Percentiles rank a stretch among this genome's conserved stretches.
These are phyloP conservation scores for Cosmopolites sordidus DNA, from an alignment of 2,888 invertebrate species.

Conservation along the genomic window DNA sequence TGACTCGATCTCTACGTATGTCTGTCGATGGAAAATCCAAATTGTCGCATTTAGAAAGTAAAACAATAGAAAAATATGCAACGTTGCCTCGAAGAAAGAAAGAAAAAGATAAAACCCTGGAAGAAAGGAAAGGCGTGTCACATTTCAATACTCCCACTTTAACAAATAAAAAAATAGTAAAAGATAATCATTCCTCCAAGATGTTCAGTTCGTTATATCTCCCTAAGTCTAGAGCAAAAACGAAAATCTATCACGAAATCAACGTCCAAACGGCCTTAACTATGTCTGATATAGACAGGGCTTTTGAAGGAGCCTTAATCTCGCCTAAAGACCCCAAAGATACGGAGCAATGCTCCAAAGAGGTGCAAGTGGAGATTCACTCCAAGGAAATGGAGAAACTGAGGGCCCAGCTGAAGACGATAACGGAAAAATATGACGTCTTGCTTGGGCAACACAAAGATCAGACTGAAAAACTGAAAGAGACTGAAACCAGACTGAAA, in stretches of 20 bases:
- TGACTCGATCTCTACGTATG: conserved; percentile 45
- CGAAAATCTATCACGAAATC: conserved; percentile 77
- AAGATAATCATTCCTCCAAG: conserved; percentile 23
- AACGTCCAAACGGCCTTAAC: conserved; percentile 73
- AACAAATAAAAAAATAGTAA: conserved; percentile 26
- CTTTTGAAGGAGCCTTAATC: conserved; percentile 58
- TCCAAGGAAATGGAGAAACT: conserved; percentile 62
- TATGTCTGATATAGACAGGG: conserved; percentile 67
- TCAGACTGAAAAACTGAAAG: conserved; percentile 49
- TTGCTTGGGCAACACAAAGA: conserved; percentile 49
- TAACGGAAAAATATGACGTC: conserved; percentile 59
- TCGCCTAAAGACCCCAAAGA: conserved; percentile 39
- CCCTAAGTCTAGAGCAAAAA: conserved; percentile 51
- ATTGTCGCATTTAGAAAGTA: conserved; percentile 45
- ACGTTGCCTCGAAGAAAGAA: conserved; percentile 72
- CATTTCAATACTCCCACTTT: conserved; percentile 4
- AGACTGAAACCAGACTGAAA: conserved; percentile 59
- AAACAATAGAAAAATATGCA: conserved; percentile 68
- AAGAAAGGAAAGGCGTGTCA: conserved; percentile 25
- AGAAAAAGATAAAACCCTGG: conserved; percentile 61
- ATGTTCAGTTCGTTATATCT: conserved; percentile 29
- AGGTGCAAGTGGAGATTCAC: conserved; percentile 54
- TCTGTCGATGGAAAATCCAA: conserved; percentile 35
- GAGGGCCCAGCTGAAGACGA: conserved; percentile 55
- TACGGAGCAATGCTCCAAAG: conserved; percentile 39